Conservation (phyloP, 2,888 invertebrate species). For the Nephrotoma guestfalica region DNA sequence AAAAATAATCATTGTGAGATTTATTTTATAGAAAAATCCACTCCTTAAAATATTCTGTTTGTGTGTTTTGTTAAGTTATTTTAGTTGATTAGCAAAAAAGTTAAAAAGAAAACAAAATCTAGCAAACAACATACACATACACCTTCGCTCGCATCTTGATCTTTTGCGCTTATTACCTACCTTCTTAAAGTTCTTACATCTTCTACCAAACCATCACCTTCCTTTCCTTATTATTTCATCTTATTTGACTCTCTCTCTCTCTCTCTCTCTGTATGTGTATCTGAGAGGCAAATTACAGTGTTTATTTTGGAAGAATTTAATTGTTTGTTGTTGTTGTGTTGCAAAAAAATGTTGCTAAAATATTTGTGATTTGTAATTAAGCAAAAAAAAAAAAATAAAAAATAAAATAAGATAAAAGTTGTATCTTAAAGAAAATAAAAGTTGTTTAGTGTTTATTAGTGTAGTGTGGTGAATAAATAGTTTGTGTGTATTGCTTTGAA, state of each 20-base stretch:
- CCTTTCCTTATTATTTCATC: background rate
- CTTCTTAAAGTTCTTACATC: background rate
- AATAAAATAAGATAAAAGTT: background rate
- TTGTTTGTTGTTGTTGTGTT: background rate
- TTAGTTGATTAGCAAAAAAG: background rate
- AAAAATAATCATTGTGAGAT: background rate
- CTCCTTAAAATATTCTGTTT: background rate
- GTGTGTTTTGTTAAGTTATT: background rate
- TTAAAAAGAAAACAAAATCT: background rate
- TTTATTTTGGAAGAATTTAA: background rate
- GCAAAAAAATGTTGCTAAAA: background rate
- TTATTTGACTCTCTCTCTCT: background rate
- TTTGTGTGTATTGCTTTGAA: background rate
- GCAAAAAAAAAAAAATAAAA: background rate
- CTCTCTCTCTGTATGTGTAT: background rate
- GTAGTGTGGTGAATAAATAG: background rate
- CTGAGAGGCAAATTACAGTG: background rate
- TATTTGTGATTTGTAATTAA: background rate
- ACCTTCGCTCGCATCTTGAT: background rate
- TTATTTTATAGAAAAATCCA: background rate
- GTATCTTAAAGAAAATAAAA: background rate
- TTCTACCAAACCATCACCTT: background rate
- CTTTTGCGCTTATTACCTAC: background rate
- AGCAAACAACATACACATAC: background rate
- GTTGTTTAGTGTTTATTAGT: background rate